A percentile compares a stretch with the other conserved stretches of the same genome.
phyloP scores from a whole-genome alignment of 2,888 invertebrate species.

The Anaspis maculata region DNA sequence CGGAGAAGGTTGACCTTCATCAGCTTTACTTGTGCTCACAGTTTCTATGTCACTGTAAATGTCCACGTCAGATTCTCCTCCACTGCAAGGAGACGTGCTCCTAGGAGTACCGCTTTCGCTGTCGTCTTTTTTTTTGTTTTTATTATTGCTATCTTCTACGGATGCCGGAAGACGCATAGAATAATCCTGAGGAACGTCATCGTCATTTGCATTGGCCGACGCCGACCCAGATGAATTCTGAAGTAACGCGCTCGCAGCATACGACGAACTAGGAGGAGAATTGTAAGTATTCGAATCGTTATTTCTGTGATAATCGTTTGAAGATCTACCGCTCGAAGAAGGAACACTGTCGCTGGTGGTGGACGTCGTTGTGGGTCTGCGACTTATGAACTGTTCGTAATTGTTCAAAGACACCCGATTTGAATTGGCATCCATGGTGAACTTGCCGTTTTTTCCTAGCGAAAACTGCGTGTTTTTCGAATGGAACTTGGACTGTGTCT shows the following conservation, averaged over 20 bases:
- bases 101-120: conserved; percentile 18
- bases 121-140: conserved; percentile 12
- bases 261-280: no score
- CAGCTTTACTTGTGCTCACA: conserved; percentile 33
- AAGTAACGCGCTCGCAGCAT: no score
- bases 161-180: no score
- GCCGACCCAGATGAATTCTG: no score
- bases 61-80: conserved; percentile 48
- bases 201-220: no score
- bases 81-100: conserved; percentile 22
- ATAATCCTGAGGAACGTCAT: no score
- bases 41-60: conserved; percentile 57
- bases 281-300: no score
- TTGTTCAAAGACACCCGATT: conserved; percentile 4
- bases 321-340: conserved; percentile 15
- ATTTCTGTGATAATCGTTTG: no score
- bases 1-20: conserved; percentile 22
- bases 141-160: conserved; percentile 17
- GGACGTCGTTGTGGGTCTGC: conserved; percentile 1
- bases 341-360: conserved; percentile 8
- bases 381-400: conserved; percentile 5
- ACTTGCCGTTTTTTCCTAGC: conserved; percentile 53
- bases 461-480: conserved; percentile 53
- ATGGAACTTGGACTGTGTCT: conserved; percentile 62
- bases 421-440: conserved; percentile 43